Evolutionary conservation across 1,140 invertebrate genomes (phyloP).

Genomic region (Nebria ingens): DNA sequence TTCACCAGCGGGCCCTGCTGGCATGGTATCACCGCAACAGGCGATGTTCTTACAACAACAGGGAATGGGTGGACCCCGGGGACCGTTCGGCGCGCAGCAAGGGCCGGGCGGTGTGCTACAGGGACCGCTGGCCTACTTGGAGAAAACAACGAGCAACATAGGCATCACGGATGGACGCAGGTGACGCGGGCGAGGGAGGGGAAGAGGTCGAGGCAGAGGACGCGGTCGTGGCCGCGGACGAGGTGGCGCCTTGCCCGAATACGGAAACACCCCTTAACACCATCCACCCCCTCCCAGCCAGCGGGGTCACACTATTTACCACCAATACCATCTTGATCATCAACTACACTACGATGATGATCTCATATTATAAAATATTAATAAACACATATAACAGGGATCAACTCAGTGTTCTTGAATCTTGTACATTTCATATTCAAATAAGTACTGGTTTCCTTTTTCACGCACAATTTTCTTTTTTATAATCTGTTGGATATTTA

Average conservation of each 20-base stretch:
- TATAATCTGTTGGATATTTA: too few species aligned
- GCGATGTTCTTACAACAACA: constrained; percentile 48
- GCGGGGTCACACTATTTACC: too few species aligned
- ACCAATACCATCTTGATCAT: too few species aligned
- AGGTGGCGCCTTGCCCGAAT: constrained; percentile 28
- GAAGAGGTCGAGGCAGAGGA: constrained; percentile 53
- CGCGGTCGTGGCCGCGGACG: constrained; percentile 44
- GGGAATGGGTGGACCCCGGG: constrained; percentile 29
- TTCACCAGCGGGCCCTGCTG: constrained; percentile 26
- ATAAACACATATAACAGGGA: too few species aligned
- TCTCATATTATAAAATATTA: too few species aligned
- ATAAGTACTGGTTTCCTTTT: too few species aligned
- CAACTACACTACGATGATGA: too few species aligned
- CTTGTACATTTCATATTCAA: too few species aligned
- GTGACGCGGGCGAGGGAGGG: constrained; percentile 61
- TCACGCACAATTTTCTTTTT: too few species aligned
- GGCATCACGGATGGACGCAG: constrained; percentile 58
- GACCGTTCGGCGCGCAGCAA: constrained; percentile 34
- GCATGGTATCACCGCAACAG: constrained; percentile 36
- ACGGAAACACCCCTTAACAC: constrained; percentile 32
- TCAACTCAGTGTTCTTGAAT: too few species aligned
- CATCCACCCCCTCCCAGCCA: constrained; percentile 22
- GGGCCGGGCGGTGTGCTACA: constrained; percentile 45
- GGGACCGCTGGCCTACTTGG: constrained; percentile 63
- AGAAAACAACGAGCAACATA: constrained; percentile 75